These are phyloP conservation scores for Engraulis encrasicolus DNA, from an alignment of 2,113 vertebrate genomes.

Conservation along the genomic window DNA sequence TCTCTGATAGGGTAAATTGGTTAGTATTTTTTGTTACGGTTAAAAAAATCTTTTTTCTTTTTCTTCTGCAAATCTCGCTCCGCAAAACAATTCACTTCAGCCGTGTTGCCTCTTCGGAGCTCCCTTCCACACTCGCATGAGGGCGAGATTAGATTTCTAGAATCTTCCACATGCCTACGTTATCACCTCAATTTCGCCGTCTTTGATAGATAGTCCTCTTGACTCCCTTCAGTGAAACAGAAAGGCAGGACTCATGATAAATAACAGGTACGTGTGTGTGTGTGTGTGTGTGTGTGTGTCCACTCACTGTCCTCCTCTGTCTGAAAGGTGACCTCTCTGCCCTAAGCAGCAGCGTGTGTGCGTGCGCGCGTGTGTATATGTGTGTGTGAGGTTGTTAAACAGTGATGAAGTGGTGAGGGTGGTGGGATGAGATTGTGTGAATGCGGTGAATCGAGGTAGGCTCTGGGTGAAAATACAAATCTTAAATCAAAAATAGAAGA, in stretches of 20 bases:
- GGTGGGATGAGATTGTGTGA: too few species aligned
- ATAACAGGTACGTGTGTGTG: not conserved
- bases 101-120: not conserved
- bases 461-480: too few species aligned
- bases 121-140: not conserved
- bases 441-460: too few species aligned
- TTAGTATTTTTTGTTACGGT: conserved; percentile 18
- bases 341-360: too few species aligned
- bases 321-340: too few species aligned
- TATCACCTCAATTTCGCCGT: conserved; percentile 21
- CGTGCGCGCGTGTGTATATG: too few species aligned
- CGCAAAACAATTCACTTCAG: conserved; percentile 21
- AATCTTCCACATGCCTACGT: conserved; percentile 18
- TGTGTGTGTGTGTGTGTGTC: too few species aligned
- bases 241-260: not conserved
- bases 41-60: not conserved
- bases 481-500: too few species aligned
- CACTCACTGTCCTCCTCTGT: too few species aligned
- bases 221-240: conserved; percentile 11
- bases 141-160: conserved; percentile 13
- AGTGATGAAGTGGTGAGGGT: too few species aligned
- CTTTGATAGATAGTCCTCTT: too few species aligned
- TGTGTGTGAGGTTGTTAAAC: too few species aligned
- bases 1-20: conserved; percentile 20
- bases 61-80: not conserved